phyloP scores from a whole-genome alignment of 2,888 invertebrate species.

The Heliconius ethilla region DNA sequence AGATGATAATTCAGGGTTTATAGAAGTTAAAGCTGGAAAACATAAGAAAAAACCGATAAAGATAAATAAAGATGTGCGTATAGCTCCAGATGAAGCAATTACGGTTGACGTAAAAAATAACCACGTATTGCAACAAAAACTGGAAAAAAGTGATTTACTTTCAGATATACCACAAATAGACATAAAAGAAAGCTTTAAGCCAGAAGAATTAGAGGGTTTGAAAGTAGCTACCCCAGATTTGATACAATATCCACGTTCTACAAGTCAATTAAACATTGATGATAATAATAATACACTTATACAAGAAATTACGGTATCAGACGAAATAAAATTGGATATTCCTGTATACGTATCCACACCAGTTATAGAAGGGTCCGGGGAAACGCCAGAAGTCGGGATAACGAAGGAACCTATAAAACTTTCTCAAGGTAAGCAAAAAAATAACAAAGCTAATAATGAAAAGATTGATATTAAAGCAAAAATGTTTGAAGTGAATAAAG shows the following conservation, averaged over 20 bases:
- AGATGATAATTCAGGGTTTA: conserved; percentile 42
- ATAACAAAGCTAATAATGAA: conserved; percentile 50
- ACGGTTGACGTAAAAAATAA: neutral
- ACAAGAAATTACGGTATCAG: conserved; percentile 59
- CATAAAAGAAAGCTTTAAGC: conserved; percentile 46
- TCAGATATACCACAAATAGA: conserved; percentile 11
- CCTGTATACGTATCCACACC: conserved; percentile 53
- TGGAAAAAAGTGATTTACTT: conserved; percentile 22
- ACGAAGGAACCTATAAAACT: conserved; percentile 49
- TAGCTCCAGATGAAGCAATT: neutral
- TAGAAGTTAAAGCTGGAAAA: conserved; percentile 50
- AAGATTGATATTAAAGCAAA: conserved; percentile 73
- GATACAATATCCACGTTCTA: conserved; percentile 64
- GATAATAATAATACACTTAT: conserved; percentile 71
- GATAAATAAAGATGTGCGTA: conserved; percentile 30
- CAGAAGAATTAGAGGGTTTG: conserved; percentile 54
- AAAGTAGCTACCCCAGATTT: conserved; percentile 62
- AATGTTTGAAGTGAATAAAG: conserved; percentile 74
- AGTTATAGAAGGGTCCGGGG: conserved; percentile 58
- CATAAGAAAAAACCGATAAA: conserved; percentile 53
- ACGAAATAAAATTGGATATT: conserved; percentile 51
- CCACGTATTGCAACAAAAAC: neutral
- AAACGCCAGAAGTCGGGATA: conserved; percentile 53
- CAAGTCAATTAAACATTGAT: conserved; percentile 63
- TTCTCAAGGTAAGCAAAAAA: conserved; percentile 47